Conservation (phyloP, 2,113 vertebrate genomes). For the Himantopus leucocephalus region DNA sequence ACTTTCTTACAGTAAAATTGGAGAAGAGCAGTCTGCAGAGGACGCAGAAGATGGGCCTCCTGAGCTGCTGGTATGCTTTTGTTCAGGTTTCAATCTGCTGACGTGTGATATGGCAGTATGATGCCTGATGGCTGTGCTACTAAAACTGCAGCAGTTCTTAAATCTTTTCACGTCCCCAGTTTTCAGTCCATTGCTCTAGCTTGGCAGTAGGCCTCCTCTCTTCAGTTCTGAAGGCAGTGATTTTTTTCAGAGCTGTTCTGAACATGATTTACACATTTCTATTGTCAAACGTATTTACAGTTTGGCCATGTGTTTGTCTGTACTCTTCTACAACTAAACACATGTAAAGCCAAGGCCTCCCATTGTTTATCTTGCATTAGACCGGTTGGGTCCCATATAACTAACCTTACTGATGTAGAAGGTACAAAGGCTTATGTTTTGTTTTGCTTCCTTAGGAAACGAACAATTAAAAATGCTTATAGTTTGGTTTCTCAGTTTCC, state of each 20-base stretch:
- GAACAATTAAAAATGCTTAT: background rate
- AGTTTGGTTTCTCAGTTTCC: background rate
- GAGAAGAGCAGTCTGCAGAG: slow-evolving; percentile 94
- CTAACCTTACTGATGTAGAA: background rate
- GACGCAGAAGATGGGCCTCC: slow-evolving; percentile 92
- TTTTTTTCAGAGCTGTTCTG: background rate
- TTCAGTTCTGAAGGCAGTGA: background rate
- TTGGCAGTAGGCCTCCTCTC: background rate
- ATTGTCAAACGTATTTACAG: background rate
- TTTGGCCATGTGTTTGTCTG: background rate
- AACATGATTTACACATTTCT: background rate
- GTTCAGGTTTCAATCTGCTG: background rate
- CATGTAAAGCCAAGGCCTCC: background rate
- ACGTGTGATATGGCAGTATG: background rate
- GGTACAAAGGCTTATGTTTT: background rate
- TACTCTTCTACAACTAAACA: no score
- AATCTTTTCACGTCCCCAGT: background rate
- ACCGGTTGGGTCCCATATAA: background rate
- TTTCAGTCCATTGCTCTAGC: background rate
- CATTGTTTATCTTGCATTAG: background rate
- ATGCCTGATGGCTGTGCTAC: background rate
- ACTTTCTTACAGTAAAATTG: slow-evolving; percentile 86
- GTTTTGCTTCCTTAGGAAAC: background rate
- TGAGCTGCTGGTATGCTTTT: slow-evolving; percentile 84
- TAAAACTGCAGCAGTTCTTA: background rate